Base-by-base conservation (phyloP, 2,888 invertebrate species). In the Tricholauxania praeusta region DNA sequence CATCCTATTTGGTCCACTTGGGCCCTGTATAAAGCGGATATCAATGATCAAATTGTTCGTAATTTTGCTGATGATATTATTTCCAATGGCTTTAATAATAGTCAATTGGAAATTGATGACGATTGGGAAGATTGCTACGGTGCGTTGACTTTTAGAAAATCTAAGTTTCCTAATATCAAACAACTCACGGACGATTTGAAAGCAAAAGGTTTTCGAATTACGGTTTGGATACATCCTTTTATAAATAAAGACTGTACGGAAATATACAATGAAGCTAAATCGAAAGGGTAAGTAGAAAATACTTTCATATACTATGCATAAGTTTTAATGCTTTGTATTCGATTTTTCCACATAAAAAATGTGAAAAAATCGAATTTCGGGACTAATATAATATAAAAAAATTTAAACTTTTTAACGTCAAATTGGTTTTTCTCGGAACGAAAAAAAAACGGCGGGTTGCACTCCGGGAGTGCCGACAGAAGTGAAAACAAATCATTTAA, bases 1-100 rank as follows among this genome's bases (percentile, higher is more conserved):
- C 89, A 94, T 83, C 96, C 97, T 0, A 91, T 96, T 72, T 97
- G 96, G 95, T 95, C 96, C 0, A 96, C 96, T 0, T 95, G 95
- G 94, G 86, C 86, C 0, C 75, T 84, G 2, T 86, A 86, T 72
- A 91, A 91, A 78, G 88, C 90, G 1, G 89, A 90, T 76, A 91
- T 97, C 2, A 90, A 90, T 76, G 92, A 94, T 75, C 79, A 84
- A 0, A 87, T 88, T 12, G 89, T 95, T 0, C 87, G 90, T 77
- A 83, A 89, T 1, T 96, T 92, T 81, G 93, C 92, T 0, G 86
- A 91, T 67, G 91, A 92, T 79, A 94, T 96, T 68, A 82, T 89
- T 0, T 85, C 89, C 3, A 87, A 91, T 79, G 91, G 91, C 0
- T 94, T 93, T 82, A 89, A 90, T 0, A 91, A 91, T 79, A 92